A percentile compares a stretch with the other conserved stretches of the same genome.
Conservation (phyloP, 2,888 invertebrate genomes). For the Lamellibrachia satsuma region DNA sequence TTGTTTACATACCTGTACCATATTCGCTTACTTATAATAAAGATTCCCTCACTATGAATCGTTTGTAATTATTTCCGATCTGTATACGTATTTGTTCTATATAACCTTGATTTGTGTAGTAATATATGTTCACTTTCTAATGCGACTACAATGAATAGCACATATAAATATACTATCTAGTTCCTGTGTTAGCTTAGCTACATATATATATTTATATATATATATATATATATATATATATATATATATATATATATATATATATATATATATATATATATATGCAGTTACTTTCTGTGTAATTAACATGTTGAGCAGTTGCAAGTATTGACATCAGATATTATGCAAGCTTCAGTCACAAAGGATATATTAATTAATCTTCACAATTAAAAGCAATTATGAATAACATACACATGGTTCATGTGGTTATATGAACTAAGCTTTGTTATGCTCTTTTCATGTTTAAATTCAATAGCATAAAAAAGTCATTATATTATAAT, state of each 20-base stretch:
- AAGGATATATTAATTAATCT: no score
- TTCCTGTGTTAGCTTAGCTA: neutral
- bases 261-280: neutral
- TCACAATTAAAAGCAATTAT: no score
- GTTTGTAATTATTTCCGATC: neutral
- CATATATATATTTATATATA: conserved; percentile 13
- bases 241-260: conserved; percentile 13
- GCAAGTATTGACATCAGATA: no score
- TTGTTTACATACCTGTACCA: neutral
- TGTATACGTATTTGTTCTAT: neutral
- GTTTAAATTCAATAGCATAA: no score
- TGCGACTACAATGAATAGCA: neutral
- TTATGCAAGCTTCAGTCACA: no score
- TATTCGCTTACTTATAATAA: no score
- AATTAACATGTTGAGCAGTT: no score
- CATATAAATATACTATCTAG: neutral
- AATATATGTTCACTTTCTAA: neutral
- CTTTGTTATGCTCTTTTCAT: no score
- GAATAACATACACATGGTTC: no score
- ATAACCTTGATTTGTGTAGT: neutral
- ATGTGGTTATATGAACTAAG: no score
- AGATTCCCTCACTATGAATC: neutral
- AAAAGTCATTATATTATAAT: no score
- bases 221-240: neutral
- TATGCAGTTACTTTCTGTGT: no score